phyloP scores from a whole-genome alignment of 2,113 vertebrate genomes.

The Peromyscus polionotus region DNA sequence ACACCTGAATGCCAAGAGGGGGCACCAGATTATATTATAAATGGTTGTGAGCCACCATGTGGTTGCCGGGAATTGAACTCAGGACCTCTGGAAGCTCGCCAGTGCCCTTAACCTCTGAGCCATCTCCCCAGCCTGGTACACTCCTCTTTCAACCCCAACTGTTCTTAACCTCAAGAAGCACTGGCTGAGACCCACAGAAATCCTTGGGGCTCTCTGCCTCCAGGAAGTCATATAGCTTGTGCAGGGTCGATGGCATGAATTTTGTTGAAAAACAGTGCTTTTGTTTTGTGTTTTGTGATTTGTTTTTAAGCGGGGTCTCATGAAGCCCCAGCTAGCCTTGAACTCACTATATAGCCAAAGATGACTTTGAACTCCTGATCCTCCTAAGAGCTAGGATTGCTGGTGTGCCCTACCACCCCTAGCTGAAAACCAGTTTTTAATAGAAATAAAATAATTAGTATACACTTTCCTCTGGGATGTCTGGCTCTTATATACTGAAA shows the following conservation, averaged over 20 bases:
- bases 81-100: no score
- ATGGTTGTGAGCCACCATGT: background rate
- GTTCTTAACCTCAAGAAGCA: background rate
- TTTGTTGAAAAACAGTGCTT: background rate
- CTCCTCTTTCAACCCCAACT: slow-evolving; percentile 47
- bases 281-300: background rate
- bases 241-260: background rate
- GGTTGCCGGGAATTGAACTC: background rate
- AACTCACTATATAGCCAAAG: no score
- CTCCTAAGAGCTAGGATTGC: background rate
- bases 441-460: background rate
- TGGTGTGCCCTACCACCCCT: background rate
- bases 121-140: background rate
- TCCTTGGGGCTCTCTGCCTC: background rate
- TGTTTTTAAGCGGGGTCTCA: background rate
- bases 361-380: background rate
- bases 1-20: background rate
- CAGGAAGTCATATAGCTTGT: slow-evolving; percentile 26
- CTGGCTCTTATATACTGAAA: slow-evolving; percentile 4
- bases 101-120: background rate
- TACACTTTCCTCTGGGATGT: background rate
- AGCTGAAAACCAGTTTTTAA: background rate
- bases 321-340: background rate
- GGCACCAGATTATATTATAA: background rate
- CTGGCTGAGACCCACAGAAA: background rate